These are phyloP conservation scores for Priapulus caudatus DNA, from an alignment of 2,888 invertebrate genomes.

Conservation along the genomic window DNA sequence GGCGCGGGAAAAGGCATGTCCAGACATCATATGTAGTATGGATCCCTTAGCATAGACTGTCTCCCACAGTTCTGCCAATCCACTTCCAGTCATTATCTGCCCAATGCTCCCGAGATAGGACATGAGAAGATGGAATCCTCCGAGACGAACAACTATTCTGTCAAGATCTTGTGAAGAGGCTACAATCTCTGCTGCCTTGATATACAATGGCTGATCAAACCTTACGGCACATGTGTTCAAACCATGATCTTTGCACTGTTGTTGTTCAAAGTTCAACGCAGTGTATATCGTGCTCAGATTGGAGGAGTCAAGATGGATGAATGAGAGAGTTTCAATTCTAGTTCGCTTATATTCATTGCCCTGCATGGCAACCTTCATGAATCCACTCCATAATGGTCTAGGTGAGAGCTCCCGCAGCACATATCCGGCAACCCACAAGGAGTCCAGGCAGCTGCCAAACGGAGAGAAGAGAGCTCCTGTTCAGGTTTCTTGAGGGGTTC, in stretches of 20 bases:
- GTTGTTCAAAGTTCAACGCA: constrained; percentile 14
- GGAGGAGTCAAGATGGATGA: constrained; percentile 15
- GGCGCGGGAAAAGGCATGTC: constrained; percentile 18
- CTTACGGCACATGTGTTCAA: constrained; percentile 14
- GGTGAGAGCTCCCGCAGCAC: too few species aligned
- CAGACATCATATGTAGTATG: constrained; percentile 18
- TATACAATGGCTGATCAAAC: constrained; percentile 19
- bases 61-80: constrained; percentile 18
- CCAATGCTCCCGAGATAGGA: constrained; percentile 18
- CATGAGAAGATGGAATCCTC: constrained; percentile 20
- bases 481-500: too few species aligned
- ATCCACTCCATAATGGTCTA: too few species aligned
- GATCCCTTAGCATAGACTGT: constrained; percentile 15
- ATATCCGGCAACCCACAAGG: too few species aligned
- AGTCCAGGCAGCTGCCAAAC: too few species aligned
- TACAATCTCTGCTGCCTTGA: constrained; percentile 18
- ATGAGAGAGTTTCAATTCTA: constrained; percentile 14
- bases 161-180: constrained; percentile 10
- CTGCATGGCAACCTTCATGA: too few species aligned
- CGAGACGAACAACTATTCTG: constrained; percentile 14
- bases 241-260: constrained; percentile 4
- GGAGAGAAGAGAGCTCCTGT: too few species aligned
- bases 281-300: constrained; percentile 16
- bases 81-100: constrained; percentile 19
- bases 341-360: constrained; percentile 12